These are phyloP conservation scores for Calyptomena viridis DNA, from an alignment of 2,113 vertebrate genomes.

Conservation along the genomic window DNA sequence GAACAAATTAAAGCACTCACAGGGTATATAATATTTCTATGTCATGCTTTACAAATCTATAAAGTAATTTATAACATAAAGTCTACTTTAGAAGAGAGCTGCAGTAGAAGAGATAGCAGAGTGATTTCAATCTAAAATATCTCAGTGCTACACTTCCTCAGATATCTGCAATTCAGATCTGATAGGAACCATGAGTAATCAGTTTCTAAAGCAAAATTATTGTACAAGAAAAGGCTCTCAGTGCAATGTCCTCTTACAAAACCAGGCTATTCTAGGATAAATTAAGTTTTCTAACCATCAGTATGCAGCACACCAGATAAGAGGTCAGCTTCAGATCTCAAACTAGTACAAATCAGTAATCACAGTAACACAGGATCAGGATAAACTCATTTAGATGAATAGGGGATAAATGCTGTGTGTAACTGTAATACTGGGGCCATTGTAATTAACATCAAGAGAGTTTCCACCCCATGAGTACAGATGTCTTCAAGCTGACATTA, in stretches of 20 bases:
- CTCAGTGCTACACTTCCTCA: background rate
- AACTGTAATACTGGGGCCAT: background rate
- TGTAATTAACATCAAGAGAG: background rate
- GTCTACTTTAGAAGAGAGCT: constrained; percentile 49
- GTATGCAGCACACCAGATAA: background rate
- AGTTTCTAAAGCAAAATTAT: constrained; percentile 33
- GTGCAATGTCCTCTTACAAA: background rate
- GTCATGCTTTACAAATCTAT: constrained; percentile 64
- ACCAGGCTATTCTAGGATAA: background rate
- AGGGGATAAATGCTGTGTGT: background rate
- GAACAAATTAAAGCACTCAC: constrained; percentile 72
- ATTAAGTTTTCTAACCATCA: background rate
- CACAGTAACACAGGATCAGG: background rate
- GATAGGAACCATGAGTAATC: constrained; percentile 12
- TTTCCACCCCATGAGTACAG: background rate
- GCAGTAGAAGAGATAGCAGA: constrained; percentile 11
- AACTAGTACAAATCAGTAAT: background rate
- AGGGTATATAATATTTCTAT: constrained; percentile 60
- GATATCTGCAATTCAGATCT: constrained; percentile 43
- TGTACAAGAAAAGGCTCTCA: background rate
- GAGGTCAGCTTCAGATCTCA: background rate
- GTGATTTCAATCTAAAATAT: constrained; percentile 40
- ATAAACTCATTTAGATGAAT: background rate
- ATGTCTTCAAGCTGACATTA: background rate
- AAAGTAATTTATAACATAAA: constrained; percentile 58